These are phyloP conservation scores for Craseonycteris thonglongyai DNA, from an alignment of 2,113 vertebrate species.

Conservation along the genomic window DNA sequence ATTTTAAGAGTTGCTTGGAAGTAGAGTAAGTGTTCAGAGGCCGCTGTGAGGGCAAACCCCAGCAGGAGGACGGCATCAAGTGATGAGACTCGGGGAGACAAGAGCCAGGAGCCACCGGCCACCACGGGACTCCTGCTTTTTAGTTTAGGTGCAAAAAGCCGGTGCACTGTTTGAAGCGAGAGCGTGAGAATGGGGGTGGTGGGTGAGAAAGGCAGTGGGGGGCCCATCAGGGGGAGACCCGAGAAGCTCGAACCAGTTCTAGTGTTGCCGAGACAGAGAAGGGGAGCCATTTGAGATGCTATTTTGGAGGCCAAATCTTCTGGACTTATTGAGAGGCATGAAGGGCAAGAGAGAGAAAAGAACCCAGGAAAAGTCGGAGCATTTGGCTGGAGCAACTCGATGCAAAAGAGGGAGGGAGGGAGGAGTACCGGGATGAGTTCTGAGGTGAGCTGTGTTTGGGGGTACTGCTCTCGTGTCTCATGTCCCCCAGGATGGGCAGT, in stretches of 20 bases:
- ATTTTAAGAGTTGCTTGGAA: slow-evolving; percentile 58
- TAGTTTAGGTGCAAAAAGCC: not conserved
- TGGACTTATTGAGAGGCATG: too few relatives aligned
- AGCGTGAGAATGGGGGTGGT: not conserved
- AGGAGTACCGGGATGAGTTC: fast-evolving
- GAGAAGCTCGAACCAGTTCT: fast-evolving
- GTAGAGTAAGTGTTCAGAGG: not conserved
- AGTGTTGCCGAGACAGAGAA: not conserved
- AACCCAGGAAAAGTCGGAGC: not conserved
- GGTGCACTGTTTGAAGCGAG: not conserved
- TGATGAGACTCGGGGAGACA: not conserved
- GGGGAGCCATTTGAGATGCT: not conserved
- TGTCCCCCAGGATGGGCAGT: not conserved
- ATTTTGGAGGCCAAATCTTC: not conserved
- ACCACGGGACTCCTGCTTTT: not conserved
- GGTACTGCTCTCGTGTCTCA: too few relatives aligned
- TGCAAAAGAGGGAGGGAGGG: not conserved
- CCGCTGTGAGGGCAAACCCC: slow-evolving; percentile 1
- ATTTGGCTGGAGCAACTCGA: not conserved
- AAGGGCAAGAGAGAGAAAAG: not conserved
- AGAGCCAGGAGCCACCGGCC: not conserved
- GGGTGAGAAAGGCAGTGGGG: not conserved
- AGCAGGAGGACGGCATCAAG: not conserved
- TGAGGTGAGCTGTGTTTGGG: fast-evolving
- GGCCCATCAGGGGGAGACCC: not conserved